Percentiles rank a stretch among this genome's conserved stretches.
phyloP scores from a whole-genome alignment of 30 jellyfish, hydroid and myxozoan species.

The Turritopsis dohrnii region DNA sequence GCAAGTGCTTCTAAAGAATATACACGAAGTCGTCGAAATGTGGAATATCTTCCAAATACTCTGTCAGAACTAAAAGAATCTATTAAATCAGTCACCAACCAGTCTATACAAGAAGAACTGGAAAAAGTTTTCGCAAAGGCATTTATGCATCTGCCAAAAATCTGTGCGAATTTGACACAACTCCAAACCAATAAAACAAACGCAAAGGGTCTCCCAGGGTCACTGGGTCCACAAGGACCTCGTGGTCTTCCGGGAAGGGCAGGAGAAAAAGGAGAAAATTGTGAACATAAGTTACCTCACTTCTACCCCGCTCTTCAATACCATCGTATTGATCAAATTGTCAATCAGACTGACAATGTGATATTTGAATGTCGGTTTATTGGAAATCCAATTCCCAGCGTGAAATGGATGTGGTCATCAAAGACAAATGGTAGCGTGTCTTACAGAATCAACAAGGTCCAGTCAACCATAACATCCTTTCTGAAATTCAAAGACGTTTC shows the following conservation, averaged over 20 bases:
- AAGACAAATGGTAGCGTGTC: neutral
- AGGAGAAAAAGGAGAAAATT: conserved; percentile 1
- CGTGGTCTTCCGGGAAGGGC: neutral
- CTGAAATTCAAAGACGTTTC: neutral
- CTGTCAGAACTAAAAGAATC: neutral
- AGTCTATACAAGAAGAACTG: neutral
- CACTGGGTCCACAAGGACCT: conserved; percentile 18
- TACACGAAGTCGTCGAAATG: neutral
- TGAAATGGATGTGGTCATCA: conserved; percentile 1
- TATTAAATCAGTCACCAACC: neutral
- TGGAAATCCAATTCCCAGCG: conserved; percentile 37
- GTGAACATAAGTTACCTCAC: neutral
- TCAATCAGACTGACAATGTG: neutral
- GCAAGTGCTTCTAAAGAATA: no score
- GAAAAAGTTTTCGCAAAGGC: neutral
- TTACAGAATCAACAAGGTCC: neutral
- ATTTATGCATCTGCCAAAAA: neutral
- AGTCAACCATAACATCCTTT: neutral
- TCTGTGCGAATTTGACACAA: neutral
- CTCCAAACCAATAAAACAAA: neutral
- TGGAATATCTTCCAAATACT: neutral
- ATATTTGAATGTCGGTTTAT: conserved; percentile 16
- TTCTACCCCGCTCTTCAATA: neutral
- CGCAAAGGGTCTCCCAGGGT: conserved; percentile 24
- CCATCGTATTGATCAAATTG: neutral